Evolutionary conservation across 2,888 invertebrate genomes (phyloP), one percentile per base, ranked within the genome.

Genomic region (Acleris emargana): DNA sequence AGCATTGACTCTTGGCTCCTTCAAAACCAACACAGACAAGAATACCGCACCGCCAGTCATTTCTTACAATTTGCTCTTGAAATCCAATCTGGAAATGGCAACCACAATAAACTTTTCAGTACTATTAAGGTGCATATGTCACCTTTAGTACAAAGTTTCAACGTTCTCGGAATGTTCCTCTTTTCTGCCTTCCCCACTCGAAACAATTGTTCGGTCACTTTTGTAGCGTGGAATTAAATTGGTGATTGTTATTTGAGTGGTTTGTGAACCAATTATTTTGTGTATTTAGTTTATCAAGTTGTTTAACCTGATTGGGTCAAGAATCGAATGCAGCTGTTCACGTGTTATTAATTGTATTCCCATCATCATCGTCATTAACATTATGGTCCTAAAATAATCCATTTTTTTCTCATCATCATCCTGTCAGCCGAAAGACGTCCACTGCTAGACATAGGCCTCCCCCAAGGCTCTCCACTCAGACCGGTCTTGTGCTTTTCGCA

Each of bases 81-180:
- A 71, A 70, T 64, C 66, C 67, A 70, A 71, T 73, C 69, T 72
- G 61, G 69, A 71, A 75, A 77, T 77, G 71, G 76, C 73, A 71
- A 70, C 73, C 72, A 68, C 74, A 72, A 70, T 74, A 76, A 76
- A 76, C 69, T 74, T 70, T 59, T 69, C 70, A 67, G 62, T 71
- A 64, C 70, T 71, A 71, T 74, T 74, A 73, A 76, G 77, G 77
- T 77, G 77, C 76, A 79, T 73, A 76, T 80, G 79, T 81, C 80
- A 80, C 78, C 78, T 77, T 76, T 75, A 76, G 74, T 73, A 72
- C 67, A 72, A 77, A 80, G 77, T 79, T 78, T 70, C 67, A 70
- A 68, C 71, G 68, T 67, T 70, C 63, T 68, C 64, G 61, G 62
- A 66, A 69, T 70, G 70, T 70, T 58, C 53, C 47, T 68, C 61